These are phyloP conservation scores for Pentalonia nigronervosa DNA, from an alignment of 1,140 invertebrate genomes.

Conservation along the genomic window DNA sequence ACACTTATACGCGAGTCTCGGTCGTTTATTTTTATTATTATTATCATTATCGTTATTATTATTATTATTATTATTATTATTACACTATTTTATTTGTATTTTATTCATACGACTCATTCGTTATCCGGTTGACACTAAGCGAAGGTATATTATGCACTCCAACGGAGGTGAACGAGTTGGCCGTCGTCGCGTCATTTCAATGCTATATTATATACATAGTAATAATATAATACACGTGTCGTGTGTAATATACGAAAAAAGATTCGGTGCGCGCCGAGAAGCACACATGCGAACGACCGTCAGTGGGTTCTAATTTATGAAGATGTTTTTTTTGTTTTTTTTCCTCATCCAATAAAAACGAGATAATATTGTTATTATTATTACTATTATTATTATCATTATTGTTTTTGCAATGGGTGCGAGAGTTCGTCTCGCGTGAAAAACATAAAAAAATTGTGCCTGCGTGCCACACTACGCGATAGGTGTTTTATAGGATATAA, in stretches of 20 bases:
- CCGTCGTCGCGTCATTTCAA: neutral
- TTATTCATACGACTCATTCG: slow-evolving; percentile 43
- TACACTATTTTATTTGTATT: slow-evolving; percentile 33
- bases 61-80: neutral
- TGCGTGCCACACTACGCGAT: neutral
- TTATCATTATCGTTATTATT: neutral
- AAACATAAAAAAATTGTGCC: neutral
- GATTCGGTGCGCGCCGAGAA: neutral
- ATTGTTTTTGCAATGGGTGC: neutral
- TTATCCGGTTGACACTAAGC: slow-evolving; percentile 41
- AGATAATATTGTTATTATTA: neutral
- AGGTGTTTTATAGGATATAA: neutral
- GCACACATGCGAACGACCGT: slow-evolving; percentile 17
- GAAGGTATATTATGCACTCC: neutral
- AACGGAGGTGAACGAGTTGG: slow-evolving; percentile 41
- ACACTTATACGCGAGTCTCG: neutral
- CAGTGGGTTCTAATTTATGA: slow-evolving; percentile 47
- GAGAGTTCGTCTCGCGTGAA: neutral
- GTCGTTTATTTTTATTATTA: slow-evolving; percentile 25
- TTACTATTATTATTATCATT: slow-evolving; percentile 11
- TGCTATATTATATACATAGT: neutral
- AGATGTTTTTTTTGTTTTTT: slow-evolving; percentile 36
- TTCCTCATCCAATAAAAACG: slow-evolving; percentile 21
- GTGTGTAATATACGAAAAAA: slow-evolving; percentile 9
- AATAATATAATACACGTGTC: neutral